Percentiles rank a stretch among this genome's conserved stretches.
phyloP scores from a whole-genome alignment of 2,888 invertebrate species.

The Netelia virgata region DNA sequence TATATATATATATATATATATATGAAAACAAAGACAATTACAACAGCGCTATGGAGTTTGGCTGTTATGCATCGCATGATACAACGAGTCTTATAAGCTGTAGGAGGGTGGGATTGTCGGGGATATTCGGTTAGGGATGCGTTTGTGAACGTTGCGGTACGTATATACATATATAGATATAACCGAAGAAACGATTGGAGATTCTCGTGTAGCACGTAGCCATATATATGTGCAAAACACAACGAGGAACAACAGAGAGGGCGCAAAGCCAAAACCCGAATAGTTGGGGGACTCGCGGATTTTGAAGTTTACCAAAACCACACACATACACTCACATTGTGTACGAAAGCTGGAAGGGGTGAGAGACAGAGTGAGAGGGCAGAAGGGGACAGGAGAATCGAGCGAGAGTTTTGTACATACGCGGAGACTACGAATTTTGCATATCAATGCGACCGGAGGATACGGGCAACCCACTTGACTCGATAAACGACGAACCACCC shows the following conservation, averaged over 20 bases:
- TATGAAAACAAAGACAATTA: constrained; percentile 60
- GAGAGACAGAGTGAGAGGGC: too few species aligned
- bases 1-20: neutral
- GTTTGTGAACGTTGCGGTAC: constrained; percentile 28
- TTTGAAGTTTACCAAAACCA: constrained; percentile 76
- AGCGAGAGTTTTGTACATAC: constrained; percentile 28
- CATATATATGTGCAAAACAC: constrained; percentile 5
- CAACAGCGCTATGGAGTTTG: constrained; percentile 49
- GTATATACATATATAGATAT: constrained; percentile 1
- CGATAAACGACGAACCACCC: constrained; percentile 75
- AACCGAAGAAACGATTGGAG: constrained; percentile 35
- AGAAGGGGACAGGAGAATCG: neutral
- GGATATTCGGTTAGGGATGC: constrained; percentile 45
- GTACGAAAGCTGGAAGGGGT: constrained; percentile 67
- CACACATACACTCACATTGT: constrained; percentile 45
- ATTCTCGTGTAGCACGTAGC: constrained; percentile 25
- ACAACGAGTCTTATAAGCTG: constrained; percentile 46
- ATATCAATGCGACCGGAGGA: constrained; percentile 77
- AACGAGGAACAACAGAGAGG: constrained; percentile 5
- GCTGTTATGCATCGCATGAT: constrained; percentile 55
- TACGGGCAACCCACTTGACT: constrained; percentile 75
- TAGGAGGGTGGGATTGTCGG: constrained; percentile 10
- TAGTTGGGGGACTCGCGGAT: constrained; percentile 70
- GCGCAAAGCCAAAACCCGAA: constrained; percentile 58
- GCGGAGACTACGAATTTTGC: constrained; percentile 79